These are phyloP conservation scores for Drosophila sulfurigaster DNA, from an alignment of 1,140 invertebrate genomes.

Conservation along the genomic window DNA sequence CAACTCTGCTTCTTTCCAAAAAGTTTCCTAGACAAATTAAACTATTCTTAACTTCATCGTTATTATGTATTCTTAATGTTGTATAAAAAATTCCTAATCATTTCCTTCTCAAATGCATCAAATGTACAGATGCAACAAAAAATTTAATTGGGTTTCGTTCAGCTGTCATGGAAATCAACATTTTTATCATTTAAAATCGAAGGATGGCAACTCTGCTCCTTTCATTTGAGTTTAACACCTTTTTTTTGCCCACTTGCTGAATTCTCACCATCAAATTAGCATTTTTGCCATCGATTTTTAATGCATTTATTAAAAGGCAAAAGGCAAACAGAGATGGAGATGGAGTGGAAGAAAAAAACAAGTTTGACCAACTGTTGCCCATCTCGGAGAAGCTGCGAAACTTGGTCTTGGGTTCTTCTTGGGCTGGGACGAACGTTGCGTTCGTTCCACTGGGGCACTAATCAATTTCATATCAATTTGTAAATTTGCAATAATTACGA, in stretches of 20 bases:
- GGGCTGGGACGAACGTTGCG: conserved; percentile 19
- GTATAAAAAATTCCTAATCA: no score
- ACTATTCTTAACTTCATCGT: no score
- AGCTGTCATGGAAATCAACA: not conserved
- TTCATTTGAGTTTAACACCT: conserved; percentile 26
- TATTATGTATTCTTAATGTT: no score
- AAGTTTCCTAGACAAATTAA: no score
- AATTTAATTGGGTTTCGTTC: not conserved
- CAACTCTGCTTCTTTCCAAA: no score
- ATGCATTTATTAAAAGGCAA: conserved; percentile 25
- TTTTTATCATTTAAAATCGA: conserved; percentile 1
- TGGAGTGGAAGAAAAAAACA: conserved; percentile 15
- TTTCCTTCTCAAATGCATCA: not conserved
- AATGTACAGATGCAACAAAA: not conserved
- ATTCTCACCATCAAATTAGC: conserved; percentile 33
- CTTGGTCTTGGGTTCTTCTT: conserved; percentile 8
- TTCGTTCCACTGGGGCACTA: conserved; percentile 66
- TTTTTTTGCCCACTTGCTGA: conserved; percentile 9
- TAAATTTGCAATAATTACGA: conserved; percentile 85
- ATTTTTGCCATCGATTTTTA: conserved; percentile 38
- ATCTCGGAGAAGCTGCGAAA: not conserved
- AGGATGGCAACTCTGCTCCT: conserved; percentile 4
- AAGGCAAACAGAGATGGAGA: conserved; percentile 3
- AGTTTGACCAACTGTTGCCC: conserved; percentile 36
- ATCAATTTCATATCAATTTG: conserved; percentile 85